Evolutionary conservation across 2,888 invertebrate species (phyloP).

Genomic region (Orthosia gothica): DNA sequence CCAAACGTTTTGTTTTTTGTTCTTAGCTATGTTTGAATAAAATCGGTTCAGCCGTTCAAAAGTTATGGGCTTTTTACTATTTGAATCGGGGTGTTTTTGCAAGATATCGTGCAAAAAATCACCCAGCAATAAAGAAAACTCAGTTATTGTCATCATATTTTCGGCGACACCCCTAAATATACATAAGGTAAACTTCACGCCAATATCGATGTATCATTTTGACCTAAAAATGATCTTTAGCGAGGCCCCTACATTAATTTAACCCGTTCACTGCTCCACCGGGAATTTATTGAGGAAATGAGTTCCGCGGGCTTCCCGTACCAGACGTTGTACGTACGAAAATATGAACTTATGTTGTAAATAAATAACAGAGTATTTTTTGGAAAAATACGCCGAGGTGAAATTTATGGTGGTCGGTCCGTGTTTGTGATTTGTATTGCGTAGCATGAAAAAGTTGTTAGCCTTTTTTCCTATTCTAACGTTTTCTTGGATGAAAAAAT

Average conservation of each 20-base stretch:
- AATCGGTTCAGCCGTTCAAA: no score
- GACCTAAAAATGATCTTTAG: conserved; percentile 64
- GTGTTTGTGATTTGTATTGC: conserved; percentile 61
- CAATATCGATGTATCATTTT: conserved; percentile 63
- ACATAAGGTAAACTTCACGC: conserved; percentile 39
- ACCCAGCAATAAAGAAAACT: conserved; percentile 9
- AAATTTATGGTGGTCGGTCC: conserved; percentile 58
- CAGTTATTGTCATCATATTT: conserved; percentile 35
- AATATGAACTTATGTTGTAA: conserved; percentile 67
- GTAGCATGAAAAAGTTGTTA: conserved; percentile 39
- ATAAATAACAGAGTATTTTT: conserved; percentile 65
- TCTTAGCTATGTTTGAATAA: no score
- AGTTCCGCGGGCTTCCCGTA: conserved; percentile 57
- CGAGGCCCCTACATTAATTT: conserved; percentile 67
- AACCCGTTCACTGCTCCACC: conserved; percentile 67
- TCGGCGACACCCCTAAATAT: conserved; percentile 12
- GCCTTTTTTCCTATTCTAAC: conserved; percentile 31
- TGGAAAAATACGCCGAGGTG: conserved; percentile 47
- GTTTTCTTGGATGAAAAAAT: conserved; percentile 43
- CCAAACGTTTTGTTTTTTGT: no score
- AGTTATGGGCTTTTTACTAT: no score
- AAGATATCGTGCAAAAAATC: background rate
- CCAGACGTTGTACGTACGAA: conserved; percentile 66
- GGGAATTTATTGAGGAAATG: conserved; percentile 73
- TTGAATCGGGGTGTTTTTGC: no score